Conservation (phyloP, 2,113 vertebrate genomes). For the Bucco capensis region DNA sequence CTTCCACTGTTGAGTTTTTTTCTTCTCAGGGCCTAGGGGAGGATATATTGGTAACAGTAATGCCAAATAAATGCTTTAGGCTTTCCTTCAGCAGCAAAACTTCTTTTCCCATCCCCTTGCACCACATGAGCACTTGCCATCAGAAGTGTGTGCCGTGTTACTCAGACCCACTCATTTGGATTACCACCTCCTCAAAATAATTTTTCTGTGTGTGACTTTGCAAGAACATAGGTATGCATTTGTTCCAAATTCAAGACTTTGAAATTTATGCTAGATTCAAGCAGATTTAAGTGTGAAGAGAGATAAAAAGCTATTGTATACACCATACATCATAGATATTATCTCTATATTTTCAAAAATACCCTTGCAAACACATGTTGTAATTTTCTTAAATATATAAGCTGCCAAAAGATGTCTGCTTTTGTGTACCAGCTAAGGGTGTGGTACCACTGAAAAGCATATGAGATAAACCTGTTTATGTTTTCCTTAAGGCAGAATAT, state of each 20-base stretch:
- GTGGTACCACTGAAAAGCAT: not conserved
- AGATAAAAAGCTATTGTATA: not conserved
- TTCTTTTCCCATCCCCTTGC: not conserved
- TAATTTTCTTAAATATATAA: not conserved
- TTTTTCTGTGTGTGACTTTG: not conserved
- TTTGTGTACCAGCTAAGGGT: not conserved
- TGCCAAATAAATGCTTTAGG: not conserved
- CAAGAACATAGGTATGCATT: not conserved
- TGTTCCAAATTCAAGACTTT: not conserved
- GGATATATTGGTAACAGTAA: not conserved
- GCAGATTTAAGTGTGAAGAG: not conserved
- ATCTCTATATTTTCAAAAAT: not conserved
- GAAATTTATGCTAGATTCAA: rapidly evolving
- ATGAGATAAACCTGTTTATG: not conserved
- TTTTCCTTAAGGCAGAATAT: not conserved
- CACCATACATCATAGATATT: not conserved
- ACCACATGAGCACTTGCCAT: rapidly evolving
- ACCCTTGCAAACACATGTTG: not conserved
- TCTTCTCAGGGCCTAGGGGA: not conserved
- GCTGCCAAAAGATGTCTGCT: not conserved
- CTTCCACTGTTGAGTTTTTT: not conserved
- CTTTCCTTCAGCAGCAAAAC: not conserved
- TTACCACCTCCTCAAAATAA: not conserved
- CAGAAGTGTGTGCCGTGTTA: not conserved
- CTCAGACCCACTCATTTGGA: not conserved